Evolutionary conservation across 2,797 vertebrate genomes (phyloP).

Genomic region (Bovichtus variegatus): DNA sequence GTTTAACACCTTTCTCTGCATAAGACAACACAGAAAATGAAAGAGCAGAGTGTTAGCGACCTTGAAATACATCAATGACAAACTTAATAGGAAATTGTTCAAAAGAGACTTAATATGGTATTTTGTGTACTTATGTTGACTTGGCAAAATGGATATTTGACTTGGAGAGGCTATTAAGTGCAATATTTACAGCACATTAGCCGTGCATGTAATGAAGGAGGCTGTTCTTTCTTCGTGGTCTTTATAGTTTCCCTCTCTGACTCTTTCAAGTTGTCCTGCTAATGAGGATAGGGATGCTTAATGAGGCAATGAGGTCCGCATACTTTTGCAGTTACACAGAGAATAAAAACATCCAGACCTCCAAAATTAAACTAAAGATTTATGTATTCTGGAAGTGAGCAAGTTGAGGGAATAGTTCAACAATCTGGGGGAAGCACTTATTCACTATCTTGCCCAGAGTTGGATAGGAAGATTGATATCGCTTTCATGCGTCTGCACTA

Average conservation of each 20-base stretch:
- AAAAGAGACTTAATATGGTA: neutral
- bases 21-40: conserved; percentile 33
- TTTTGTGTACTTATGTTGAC: conserved; percentile 8
- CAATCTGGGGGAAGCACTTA: neutral
- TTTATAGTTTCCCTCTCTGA: conserved; percentile 14
- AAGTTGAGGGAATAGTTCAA: neutral
- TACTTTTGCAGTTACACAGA: neutral
- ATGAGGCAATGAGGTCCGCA: conserved; percentile 8
- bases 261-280: conserved; percentile 14
- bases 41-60: conserved; percentile 1
- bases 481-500: neutral
- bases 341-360: neutral
- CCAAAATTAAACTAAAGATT: neutral
- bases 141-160: conserved; percentile 33
- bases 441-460: neutral
- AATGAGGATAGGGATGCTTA: conserved; percentile 23
- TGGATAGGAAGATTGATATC: neutral
- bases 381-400: neutral
- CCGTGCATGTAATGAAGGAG: conserved; percentile 32
- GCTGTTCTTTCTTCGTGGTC: neutral
- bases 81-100: conserved; percentile 10
- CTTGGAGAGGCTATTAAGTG: conserved; percentile 22
- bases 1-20: conserved; percentile 24
- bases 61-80: conserved; percentile 36
- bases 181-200: conserved; percentile 31